Base-by-base conservation (phyloP, 1,140 invertebrate species). In the Andricus grossulariae region DNA sequence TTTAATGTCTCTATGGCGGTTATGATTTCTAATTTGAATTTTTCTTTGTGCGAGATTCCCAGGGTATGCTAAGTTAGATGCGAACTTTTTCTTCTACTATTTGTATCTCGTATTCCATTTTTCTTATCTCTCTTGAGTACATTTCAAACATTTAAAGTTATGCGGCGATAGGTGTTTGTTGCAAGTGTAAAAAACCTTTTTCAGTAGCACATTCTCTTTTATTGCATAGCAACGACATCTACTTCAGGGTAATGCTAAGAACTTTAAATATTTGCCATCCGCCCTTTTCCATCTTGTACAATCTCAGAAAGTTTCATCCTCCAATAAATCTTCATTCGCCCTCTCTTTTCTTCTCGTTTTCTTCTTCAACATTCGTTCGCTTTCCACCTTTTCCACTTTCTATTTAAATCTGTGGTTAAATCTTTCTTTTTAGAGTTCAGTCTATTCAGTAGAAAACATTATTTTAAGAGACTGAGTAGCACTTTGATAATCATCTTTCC, bases 191-290 rank as follows among this genome's bases (percentile, higher is more conserved):
- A 13, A 66, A 66, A 66, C 25, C 15, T 39, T 66, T 16, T 66
- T 32, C 21, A 32, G 25, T 39, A 32, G 57, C 57, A 66, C 60
- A 66, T 66, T 66, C 15, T 66, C 60, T 32, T 66, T 39, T 66
- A 39, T 66, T 66, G 60, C 60, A 32, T 8, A 45, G 60, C 15
- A 66, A n/a, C 25, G 60, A 66, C 60, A 39, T 39, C 60, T 39
- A 39, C 60, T 32, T 66, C 32, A 66, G 60, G 32, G n/a, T 39
- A 66, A 66, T 66, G 60, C 60, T n/a, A 39, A 66, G 32, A 66
- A 66, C 60, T 66, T 66, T 66, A 39, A 66, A 66, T 66, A 66
- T 66, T 66, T 66, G 60, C 60, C 60, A 7, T 66, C 25, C 60
- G 21, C 25, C 57, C 60, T 66, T n/a, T 66, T 16, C 60, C 60